Conservation (phyloP, 2,113 vertebrate genomes). For the Lonchura striata region DNA sequence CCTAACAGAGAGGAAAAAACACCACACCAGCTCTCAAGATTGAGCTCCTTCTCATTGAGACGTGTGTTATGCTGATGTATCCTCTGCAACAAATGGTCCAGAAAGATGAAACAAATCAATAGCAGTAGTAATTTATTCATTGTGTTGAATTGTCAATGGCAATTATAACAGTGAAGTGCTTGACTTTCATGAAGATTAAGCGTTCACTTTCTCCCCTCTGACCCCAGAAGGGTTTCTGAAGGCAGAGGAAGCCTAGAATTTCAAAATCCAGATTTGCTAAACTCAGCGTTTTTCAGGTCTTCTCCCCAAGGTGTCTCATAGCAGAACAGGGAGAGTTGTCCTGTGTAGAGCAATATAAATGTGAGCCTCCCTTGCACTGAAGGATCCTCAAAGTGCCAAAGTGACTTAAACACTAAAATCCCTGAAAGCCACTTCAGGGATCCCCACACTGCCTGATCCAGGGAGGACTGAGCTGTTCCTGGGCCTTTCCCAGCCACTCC, state of each 20-base stretch:
- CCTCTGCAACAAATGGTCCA: background rate
- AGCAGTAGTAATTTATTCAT: conserved; percentile 38
- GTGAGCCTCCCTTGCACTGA: background rate
- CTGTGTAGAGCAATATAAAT: background rate
- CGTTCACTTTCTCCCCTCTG: background rate
- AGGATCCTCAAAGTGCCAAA: background rate
- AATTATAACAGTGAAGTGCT: background rate
- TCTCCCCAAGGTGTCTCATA: background rate
- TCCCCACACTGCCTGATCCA: background rate
- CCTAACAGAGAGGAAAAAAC: background rate
- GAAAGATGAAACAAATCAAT: conserved; percentile 33
- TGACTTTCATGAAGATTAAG: background rate
- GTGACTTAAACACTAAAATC: background rate
- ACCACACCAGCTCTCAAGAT: background rate
- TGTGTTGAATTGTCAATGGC: background rate
- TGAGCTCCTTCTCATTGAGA: background rate
- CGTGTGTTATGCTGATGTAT: background rate
- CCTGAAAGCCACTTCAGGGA: background rate
- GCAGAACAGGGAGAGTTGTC: background rate
- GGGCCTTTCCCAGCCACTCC: background rate
- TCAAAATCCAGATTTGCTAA: background rate
- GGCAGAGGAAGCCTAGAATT: background rate
- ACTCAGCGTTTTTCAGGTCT: background rate
- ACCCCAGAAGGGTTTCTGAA: background rate
- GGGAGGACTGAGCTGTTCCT: background rate